Percentiles rank a stretch among this genome's conserved stretches.
Evolutionary conservation across 1,140 invertebrate species (phyloP).

Genomic region (Drosophila kepulauana): DNA sequence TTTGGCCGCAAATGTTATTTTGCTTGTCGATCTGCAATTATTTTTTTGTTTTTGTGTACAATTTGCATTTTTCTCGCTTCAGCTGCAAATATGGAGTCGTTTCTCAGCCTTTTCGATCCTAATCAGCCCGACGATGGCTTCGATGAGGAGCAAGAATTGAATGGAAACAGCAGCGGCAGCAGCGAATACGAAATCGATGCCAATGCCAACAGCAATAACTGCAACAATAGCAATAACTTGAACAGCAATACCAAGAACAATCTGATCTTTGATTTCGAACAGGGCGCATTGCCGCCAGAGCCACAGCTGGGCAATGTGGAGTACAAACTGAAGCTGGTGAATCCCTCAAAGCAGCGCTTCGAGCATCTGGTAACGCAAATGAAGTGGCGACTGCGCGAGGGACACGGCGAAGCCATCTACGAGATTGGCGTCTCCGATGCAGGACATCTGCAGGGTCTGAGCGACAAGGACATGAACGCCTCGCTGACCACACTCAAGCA

Average conservation of each 20-base stretch:
- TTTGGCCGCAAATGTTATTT: constrained; percentile 38
- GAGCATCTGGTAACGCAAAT: constrained; percentile 96
- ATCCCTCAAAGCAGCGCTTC: constrained; percentile 93
- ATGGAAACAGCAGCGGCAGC: constrained; percentile 71
- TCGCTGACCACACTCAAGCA: constrained; percentile 92
- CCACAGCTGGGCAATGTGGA: constrained; percentile 96
- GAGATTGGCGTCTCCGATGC: constrained; percentile 98
- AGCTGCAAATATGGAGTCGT: constrained; percentile 79
- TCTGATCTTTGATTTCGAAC: constrained; percentile 82
- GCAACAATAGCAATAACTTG: constrained; percentile 49
- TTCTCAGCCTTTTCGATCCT: constrained; percentile 92
- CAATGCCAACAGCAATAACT: constrained; percentile 57
- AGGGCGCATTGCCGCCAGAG: constrained; percentile 92
- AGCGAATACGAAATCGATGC: constrained; percentile 74
- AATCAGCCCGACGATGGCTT: constrained; percentile 79
- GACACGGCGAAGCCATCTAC: constrained; percentile 97
- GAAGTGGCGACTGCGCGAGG: constrained; percentile 95
- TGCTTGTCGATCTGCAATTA: constrained; percentile 4
- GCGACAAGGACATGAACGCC: constrained; percentile 91
- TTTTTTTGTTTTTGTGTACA: background rate
- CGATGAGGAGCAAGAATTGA: constrained; percentile 74
- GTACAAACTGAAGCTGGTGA: constrained; percentile 96
- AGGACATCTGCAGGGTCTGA: constrained; percentile 93
- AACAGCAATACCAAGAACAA: constrained; percentile 78
- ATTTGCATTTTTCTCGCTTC: too few species aligned